These are phyloP conservation scores for Coremacera marginata DNA, from an alignment of 2,888 invertebrate genomes.

Conservation along the genomic window DNA sequence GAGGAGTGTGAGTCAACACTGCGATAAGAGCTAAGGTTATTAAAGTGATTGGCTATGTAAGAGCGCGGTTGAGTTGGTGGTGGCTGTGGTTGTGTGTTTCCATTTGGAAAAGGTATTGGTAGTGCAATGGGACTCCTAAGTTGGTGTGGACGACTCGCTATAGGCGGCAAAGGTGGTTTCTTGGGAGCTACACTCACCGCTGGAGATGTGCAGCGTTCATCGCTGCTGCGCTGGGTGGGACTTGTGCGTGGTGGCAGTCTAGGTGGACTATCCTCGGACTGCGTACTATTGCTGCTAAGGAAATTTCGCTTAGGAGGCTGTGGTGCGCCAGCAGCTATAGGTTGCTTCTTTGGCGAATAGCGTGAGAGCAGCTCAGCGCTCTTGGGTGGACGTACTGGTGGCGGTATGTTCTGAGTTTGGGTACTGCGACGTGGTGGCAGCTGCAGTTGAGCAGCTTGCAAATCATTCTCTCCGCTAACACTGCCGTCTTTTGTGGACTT, in stretches of 20 bases:
- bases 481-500: slow-evolving; percentile 73
- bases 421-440: slow-evolving; percentile 75
- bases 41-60: slow-evolving; percentile 50
- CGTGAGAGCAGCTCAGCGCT: slow-evolving; percentile 69
- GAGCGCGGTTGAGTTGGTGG: slow-evolving; percentile 59
- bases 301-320: slow-evolving; percentile 25
- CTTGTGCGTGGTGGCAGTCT: slow-evolving; percentile 60
- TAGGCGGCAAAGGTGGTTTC: slow-evolving; percentile 80
- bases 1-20: slow-evolving; percentile 36
- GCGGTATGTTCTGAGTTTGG: slow-evolving; percentile 73
- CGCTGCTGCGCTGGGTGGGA: slow-evolving; percentile 49
- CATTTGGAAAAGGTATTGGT: slow-evolving; percentile 53
- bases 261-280: slow-evolving; percentile 53
- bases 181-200: slow-evolving; percentile 73
- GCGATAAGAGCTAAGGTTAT: slow-evolving; percentile 51
- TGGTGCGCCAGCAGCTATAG: slow-evolving; percentile 34
- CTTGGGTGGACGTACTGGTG: slow-evolving; percentile 80
- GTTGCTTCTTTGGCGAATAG: slow-evolving; percentile 64
- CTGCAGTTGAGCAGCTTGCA: slow-evolving; percentile 67
- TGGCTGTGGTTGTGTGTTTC: slow-evolving; percentile 66
- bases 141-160: slow-evolving; percentile 69
- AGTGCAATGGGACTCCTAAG: slow-evolving; percentile 24
- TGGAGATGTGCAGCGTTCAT: slow-evolving; percentile 48
- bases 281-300: slow-evolving; percentile 6
- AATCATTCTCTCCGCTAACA: slow-evolving; percentile 46